Evolutionary conservation across 92 coral and sea anemone genomes (phyloP), one percentile per base, ranked within the genome.

Genomic region (Actinostola sp.): DNA sequence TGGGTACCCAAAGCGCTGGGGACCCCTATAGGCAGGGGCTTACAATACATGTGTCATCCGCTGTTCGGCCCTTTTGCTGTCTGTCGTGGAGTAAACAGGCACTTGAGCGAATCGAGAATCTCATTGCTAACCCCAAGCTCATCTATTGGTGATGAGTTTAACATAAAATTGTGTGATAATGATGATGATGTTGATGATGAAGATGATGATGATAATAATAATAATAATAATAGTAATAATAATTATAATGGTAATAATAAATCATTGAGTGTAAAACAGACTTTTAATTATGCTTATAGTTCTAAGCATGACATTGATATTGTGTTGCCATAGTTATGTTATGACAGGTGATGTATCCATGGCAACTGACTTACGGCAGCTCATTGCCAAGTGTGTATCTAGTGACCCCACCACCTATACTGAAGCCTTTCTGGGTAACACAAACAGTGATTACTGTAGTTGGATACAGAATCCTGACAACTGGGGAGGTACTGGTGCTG

Each of bases 401-500:
- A 53, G 70, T 44, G 99, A 95, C 33, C 99, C 92, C 0, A 72
- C 58, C 9, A 83, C 81, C 0, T 95, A 88, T 71, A 95, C 86
- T 72, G 41, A 71, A 20, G 97, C 72, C 31, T 95, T 95, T 66
- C 94, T 95, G 19, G 99, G 96, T 23, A 83, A 54, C 65, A 36
- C 83, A 13, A 95, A 95, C 79, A 43, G 83, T 58, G 90, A 89
- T 3, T 95, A 95, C 89, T 95, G 99, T 49, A 69, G 72, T 23
- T 95, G 99, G 99, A 95, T 95, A 61, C 60, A 67, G 72, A 80
- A 86, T 70, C 43, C 76, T 44, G 86, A 81, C 7, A 79, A 85
- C 64, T 95, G 99, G 97, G 99, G 99, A 87, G 99, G 98, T 94
- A 84, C 13, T 46, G 23, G 3, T 6, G 53, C 60, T 55, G 72